Conservation (phyloP, 2,888 invertebrate genomes). For the Dastarcus helophoroides region DNA sequence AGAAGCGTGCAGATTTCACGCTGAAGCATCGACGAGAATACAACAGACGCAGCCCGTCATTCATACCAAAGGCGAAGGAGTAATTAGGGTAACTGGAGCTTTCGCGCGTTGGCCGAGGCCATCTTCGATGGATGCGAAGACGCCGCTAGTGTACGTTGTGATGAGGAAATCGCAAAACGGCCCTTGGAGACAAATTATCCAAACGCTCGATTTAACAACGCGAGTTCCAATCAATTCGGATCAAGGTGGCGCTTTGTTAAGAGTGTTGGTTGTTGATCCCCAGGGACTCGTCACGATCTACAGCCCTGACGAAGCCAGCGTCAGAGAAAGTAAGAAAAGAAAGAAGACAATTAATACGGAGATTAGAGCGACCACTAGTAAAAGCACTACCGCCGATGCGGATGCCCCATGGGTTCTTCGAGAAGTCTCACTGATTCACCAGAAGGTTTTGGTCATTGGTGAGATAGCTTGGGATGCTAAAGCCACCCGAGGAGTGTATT, state of each 20-base stretch:
- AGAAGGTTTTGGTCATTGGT: slow-evolving; percentile 58
- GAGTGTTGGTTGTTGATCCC: slow-evolving; percentile 59
- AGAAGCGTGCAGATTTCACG: slow-evolving; percentile 59
- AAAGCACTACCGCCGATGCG: slow-evolving; percentile 38
- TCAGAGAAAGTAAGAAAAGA: slow-evolving; percentile 33
- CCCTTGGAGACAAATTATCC: slow-evolving; percentile 55
- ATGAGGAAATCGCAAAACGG: slow-evolving; percentile 54
- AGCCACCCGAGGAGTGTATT: slow-evolving; percentile 54
- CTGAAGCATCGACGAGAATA: slow-evolving; percentile 45
- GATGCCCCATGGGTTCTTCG: slow-evolving; percentile 50
- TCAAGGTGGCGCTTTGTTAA: slow-evolving; percentile 46
- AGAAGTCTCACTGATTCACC: slow-evolving; percentile 60
- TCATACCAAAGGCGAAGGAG: slow-evolving; percentile 57
- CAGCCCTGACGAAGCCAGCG: slow-evolving; percentile 52
- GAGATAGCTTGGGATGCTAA: slow-evolving; percentile 64
- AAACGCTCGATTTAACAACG: slow-evolving; percentile 52
- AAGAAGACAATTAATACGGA: slow-evolving; percentile 41
- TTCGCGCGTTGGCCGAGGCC: slow-evolving; percentile 55
- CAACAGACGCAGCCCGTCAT: slow-evolving; percentile 59
- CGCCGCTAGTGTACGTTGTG: slow-evolving; percentile 56
- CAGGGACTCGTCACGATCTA: slow-evolving; percentile 59
- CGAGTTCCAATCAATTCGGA: slow-evolving; percentile 53
- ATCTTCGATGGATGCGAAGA: slow-evolving; percentile 42
- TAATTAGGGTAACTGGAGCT: slow-evolving; percentile 51
- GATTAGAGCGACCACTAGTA: slow-evolving; percentile 42